phyloP scores from a whole-genome alignment of 2,797 vertebrate species.

The Characodon lateralis region DNA sequence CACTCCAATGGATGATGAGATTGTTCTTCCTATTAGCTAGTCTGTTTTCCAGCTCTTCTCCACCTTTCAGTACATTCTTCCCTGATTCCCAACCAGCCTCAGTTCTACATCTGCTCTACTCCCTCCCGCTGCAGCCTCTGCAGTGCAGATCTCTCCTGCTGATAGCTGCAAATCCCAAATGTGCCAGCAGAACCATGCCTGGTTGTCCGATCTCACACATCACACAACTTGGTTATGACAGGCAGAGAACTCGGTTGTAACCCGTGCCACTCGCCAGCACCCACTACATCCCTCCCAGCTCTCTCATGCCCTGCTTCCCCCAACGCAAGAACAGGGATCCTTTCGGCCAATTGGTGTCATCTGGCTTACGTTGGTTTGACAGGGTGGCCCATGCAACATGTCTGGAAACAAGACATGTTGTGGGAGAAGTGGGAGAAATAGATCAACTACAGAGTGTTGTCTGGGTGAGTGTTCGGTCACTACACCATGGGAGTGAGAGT shows the following conservation, averaged over 20 bases:
- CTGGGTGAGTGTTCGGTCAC: conserved; percentile 35
- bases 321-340: conserved; percentile 15
- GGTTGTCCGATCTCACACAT: conserved; percentile 53
- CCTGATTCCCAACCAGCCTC: conserved; percentile 42
- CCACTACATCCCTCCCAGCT: conserved; percentile 1
- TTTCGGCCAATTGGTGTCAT: conserved; percentile 11
- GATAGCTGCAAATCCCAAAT: conserved; percentile 78
- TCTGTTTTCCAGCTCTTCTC: conserved; percentile 34
- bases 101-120: conserved; percentile 41
- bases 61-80: conserved; percentile 31
- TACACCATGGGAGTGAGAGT: conserved; percentile 41
- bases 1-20: conserved; percentile 17
- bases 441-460: conserved; percentile 36
- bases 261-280: conserved; percentile 32
- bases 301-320: neutral
- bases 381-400: conserved; percentile 13
- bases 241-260: conserved; percentile 39
- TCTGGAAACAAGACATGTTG: conserved; percentile 1
- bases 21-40: conserved; percentile 38
- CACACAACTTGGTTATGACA: conserved; percentile 50
- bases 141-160: conserved; percentile 83
- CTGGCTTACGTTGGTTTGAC: conserved; percentile 20
- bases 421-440: conserved; percentile 7
- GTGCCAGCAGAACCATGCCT: conserved; percentile 67
- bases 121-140: conserved; percentile 70